Conservation (phyloP, 2,113 vertebrate genomes). For the Regulus satrapa region DNA sequence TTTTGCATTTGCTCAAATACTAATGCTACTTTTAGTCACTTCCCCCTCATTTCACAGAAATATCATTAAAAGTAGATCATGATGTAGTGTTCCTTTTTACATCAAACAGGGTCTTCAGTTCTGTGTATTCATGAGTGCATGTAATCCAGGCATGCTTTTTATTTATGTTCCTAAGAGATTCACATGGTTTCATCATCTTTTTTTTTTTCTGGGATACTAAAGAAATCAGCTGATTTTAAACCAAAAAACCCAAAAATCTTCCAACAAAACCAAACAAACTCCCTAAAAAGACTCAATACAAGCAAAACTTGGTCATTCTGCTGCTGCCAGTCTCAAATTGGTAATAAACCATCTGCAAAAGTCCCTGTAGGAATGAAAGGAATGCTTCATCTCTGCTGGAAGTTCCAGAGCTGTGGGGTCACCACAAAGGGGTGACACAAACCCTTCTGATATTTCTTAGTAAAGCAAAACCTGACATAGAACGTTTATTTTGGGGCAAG, state of each 20-base stretch:
- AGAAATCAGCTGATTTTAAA: background rate
- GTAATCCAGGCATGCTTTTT: slow-evolving; percentile 45
- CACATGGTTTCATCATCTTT: background rate
- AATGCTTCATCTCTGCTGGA: background rate
- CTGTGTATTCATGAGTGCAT: background rate
- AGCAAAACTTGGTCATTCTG: background rate
- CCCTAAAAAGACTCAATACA: background rate
- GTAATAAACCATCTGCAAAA: background rate
- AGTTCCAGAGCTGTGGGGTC: background rate
- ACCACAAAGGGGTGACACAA: background rate
- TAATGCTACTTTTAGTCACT: slow-evolving; percentile 36
- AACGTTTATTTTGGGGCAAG: background rate
- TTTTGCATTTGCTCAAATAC: slow-evolving; percentile 14
- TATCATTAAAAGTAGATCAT: background rate
- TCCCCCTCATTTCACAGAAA: background rate
- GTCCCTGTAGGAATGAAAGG: slow-evolving; percentile 12
- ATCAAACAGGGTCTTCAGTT: slow-evolving; percentile 38
- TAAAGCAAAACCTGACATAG: background rate
- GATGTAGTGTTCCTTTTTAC: slow-evolving; percentile 46
- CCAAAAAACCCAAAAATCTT: background rate
- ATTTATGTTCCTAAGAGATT: background rate
- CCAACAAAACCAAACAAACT: background rate
- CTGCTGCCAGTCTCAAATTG: background rate
- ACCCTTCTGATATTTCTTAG: background rate
- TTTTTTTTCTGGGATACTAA: background rate